phyloP scores from a whole-genome alignment of 2,113 vertebrate genomes.

The Thermophis baileyi region DNA sequence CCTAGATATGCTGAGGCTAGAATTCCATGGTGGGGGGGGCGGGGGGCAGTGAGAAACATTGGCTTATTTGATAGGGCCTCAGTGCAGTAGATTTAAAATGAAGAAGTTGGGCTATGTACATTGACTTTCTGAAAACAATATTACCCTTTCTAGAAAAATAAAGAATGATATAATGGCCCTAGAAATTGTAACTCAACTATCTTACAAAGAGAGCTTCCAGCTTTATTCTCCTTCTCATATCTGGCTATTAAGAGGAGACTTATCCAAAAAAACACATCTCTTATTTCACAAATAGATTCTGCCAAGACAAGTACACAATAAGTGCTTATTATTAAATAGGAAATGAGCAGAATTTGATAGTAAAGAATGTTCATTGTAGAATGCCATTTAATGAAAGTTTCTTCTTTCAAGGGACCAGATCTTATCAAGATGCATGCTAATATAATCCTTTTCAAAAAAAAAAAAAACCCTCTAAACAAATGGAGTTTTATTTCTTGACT shows the following conservation, averaged over 20 bases:
- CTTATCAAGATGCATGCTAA: background rate
- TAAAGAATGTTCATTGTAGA: background rate
- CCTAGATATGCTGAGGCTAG: background rate
- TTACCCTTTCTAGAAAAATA: background rate
- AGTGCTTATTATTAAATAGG: fast-evolving
- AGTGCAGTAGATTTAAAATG: background rate
- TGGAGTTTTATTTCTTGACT: background rate
- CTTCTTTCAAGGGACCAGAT: background rate
- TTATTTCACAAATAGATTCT: background rate
- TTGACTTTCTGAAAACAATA: background rate
- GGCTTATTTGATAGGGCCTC: background rate
- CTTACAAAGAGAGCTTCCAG: too few species aligned
- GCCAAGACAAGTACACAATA: background rate
- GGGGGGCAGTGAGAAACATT: background rate
- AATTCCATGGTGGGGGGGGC: background rate
- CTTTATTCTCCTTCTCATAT: background rate
- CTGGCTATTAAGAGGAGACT: background rate
- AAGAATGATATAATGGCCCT: background rate
- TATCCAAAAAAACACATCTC: background rate
- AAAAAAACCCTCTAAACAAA: background rate
- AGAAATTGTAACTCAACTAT: background rate
- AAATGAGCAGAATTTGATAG: background rate
- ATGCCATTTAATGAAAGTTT: background rate
- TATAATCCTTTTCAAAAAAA: background rate
- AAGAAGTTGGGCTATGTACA: background rate